Evolutionary conservation across 2,888 invertebrate species (phyloP), one percentile per base, ranked within the genome.

Genomic region (Alsophila aescularia): DNA sequence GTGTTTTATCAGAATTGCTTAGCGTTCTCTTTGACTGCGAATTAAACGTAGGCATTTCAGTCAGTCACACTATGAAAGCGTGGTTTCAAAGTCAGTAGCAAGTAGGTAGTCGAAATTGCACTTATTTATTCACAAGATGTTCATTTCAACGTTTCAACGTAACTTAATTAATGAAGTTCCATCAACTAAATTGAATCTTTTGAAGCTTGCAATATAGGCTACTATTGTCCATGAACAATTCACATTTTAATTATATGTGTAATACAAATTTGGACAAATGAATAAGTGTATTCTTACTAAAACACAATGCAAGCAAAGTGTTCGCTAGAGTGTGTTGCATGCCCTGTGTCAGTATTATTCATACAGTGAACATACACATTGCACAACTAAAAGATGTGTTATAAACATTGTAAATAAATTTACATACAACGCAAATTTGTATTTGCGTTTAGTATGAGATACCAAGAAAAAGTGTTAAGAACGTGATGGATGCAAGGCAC

Each of bases 301-400:
- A 81, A 78, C 76, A 72, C 74, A 76, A 75, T 71, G 73, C 70
- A 40, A 50, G 63, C 65, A 70, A 66, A 67, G 52, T 64, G 63
- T 76, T 71, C 69, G 71, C 72, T 76, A 67, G 64, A 72, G 78
- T 79, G 78, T 85, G 80, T 69, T 83, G 86, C 86, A 85, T 85
- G 85, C 62, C 60, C 51, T 69, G 63, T 73, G 65, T 67, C 67
- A 69, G 61, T 71, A 39, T 24, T 18, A 53, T 61, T 54, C 63
- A 61, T 61, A 48, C 54, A 53, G 36, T 32, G 41, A 52, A 62
- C 53, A 51, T 55, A 45, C 48, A 56, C 43, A 52, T 48, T 35
- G 40, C 52, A 57, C 48, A 52, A 43, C 31, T 44, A 45, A 42
- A 39, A 12, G 1, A 21, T 10, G 10, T 8, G 9, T 9, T 8